Evolutionary conservation across 2,113 vertebrate species (phyloP), one percentile per base, ranked within the genome.

Genomic region (Chlorocebus sabaeus): DNA sequence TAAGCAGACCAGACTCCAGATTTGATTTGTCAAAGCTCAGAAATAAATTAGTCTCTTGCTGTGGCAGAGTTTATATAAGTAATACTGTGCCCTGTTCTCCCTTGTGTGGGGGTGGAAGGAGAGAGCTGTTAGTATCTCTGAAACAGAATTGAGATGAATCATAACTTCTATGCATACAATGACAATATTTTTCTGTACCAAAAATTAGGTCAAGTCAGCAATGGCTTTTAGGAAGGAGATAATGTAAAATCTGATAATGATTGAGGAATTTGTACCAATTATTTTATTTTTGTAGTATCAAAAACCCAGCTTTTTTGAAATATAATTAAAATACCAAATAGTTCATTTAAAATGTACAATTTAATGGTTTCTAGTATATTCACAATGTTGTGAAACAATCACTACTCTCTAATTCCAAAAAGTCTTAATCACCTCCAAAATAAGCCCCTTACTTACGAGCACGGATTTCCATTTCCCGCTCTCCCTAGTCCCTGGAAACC

Each of bases 121-220:
- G n/a, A 67, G 72, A 61, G 52, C 14, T 38, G 14, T 73, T 61
- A 52, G 43, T 38, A 22, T 84, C 38, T 80, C n/a, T 57, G 18
- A 40, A 90, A 67, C 13, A 85, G 82, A 45, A 27, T 1, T 75
- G 81, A 22, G 35, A 83, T 50, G 38, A 92, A 75, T 84, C 43
- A 22, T 52, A 76, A 52, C 64, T 92, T 88, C 18, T 76, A 12
- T 82, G 73, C 32, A 57, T n/a, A 68, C n/a, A 61, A 30, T 55
- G 78, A 80, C 72, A 89, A 17, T 95, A 68, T 76, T 96, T 93
- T 64, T 92, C 83, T 81, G 11, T 75, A 59, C 32, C 48, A 30
- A 89, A 93, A 85, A 94, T 92, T 67, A 95, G 73, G 50, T 89
- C 73, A 72, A 35, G 43, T 50, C 38, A 91, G 35, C 30, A 64